Base-by-base conservation (phyloP, 2,888 invertebrate genomes). In the Periphyllus acericola region DNA sequence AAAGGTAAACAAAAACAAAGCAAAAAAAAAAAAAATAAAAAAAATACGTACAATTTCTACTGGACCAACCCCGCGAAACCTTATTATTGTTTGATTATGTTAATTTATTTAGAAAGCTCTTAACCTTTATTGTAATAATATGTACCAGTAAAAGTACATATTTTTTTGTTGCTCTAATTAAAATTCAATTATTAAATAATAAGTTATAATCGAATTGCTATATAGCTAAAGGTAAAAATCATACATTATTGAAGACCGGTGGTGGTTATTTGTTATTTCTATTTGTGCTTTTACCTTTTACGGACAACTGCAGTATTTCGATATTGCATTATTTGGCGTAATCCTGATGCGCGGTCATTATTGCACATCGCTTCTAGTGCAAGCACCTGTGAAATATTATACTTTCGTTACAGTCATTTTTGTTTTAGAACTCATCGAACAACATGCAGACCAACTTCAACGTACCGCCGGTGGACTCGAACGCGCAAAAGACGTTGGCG, bases 101-200 rank as follows among this genome's bases (percentile, higher is more conserved):
- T 68, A 29, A 80, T 66, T 66, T 80, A 66, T 40, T 81, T 68
- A 46, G 0, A 81, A 68, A 34, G 79, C 80, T 68, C 68, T 60
- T 60, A 14, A 60, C 60, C 6, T 60, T 60, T 60, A 60, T 60
- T n/a, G n/a, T n/a, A n/a, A n/a, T n/a, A n/a, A 3, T 40, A 40
- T 6, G 55, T 60, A 60, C 60, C 25, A 8, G 29, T 29, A 8
- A 29, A 68, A 68, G 29, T 68, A 68, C 29, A 8, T n/a, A 9
- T 60, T 29, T n/a, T 68, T 68, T 68, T 29, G 1, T n/a, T 68
- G 25, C 3, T 68, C 6, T 8, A 68, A 68, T n/a, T n/a, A 68
- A 68, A 68, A 68, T 68, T n/a, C 6, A 68, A 68, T 68, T 60
- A 60, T 60, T 60, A 60, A 60, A 25, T 60, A 60, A 60, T 21